These are phyloP conservation scores for Umimayanthus kanabou DNA, from an alignment of 92 coral and sea anemone genomes.

Conservation along the genomic window DNA sequence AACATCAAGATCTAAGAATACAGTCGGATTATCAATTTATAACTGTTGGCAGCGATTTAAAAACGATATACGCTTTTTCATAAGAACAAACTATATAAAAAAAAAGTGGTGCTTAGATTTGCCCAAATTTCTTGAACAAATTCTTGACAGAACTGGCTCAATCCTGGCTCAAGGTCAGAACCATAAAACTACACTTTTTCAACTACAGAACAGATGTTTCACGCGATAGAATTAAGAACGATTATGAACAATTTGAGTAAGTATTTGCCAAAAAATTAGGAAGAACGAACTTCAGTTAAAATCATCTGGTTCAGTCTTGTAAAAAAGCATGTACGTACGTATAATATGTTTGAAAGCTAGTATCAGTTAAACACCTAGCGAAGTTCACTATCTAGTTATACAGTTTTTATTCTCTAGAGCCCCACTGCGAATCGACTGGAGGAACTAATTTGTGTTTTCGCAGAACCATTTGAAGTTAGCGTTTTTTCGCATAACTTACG, in stretches of 20 bases:
- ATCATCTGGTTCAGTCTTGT: not conserved
- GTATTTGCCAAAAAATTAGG: not conserved
- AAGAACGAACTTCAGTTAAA: not conserved
- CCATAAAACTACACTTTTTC: not conserved
- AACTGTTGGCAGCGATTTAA: not conserved
- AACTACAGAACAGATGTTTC: not conserved
- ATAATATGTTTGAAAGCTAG: not conserved
- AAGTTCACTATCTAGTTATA: not conserved
- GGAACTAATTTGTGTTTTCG: not conserved
- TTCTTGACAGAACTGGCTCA: too few relatives aligned
- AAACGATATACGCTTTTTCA: not conserved
- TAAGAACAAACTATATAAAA: not conserved
- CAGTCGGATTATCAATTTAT: not conserved
- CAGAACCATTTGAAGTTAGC: not conserved
- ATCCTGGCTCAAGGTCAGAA: too few relatives aligned
- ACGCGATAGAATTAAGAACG: not conserved
- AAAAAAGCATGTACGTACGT: too few relatives aligned
- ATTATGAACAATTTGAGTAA: not conserved
- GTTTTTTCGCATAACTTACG: not conserved
- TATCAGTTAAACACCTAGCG: not conserved
- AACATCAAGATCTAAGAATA: too few relatives aligned
- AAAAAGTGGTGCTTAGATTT: not conserved
- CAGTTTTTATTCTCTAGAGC: not conserved
- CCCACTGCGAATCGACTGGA: constrained; percentile 4
- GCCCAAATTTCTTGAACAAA: not conserved